Evolutionary conservation across 2,888 invertebrate species (phyloP).

Genomic region (Acanthosepion esculentum): DNA sequence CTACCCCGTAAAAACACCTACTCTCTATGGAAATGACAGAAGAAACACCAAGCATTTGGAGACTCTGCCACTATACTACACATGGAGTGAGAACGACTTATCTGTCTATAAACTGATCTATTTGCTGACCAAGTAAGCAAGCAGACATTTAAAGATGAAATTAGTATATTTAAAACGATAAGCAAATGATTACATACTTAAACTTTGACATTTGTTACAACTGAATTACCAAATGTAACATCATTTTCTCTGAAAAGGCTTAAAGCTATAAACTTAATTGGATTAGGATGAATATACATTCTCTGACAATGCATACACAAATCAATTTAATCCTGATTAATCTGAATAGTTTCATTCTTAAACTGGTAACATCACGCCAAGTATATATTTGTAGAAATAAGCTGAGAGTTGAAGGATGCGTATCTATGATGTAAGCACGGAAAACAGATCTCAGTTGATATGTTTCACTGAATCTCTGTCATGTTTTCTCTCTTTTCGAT

Average conservation of each 20-base stretch:
- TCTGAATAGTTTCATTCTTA: background rate
- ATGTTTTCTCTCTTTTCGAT: background rate
- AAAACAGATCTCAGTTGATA: no score
- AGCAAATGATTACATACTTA: background rate
- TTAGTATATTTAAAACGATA: background rate
- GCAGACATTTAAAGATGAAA: no score
- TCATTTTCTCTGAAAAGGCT: background rate
- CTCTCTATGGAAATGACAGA: no score
- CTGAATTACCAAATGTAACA: background rate
- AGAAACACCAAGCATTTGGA: no score
- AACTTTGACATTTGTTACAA: background rate
- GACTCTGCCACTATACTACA: no score
- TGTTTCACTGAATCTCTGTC: no score
- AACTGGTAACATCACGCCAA: background rate
- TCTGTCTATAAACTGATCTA: no score
- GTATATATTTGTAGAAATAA: background rate
- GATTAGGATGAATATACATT: background rate
- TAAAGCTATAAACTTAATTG: slow-evolving; percentile 33
- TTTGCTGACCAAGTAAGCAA: no score
- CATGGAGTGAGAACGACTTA: no score
- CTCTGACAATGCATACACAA: background rate
- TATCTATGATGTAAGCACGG: background rate
- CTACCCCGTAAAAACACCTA: no score
- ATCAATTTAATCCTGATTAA: background rate
- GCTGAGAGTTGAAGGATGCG: background rate